Evolutionary conservation across 2,113 vertebrate genomes (phyloP).

Genomic region (Nasalis larvatus): DNA sequence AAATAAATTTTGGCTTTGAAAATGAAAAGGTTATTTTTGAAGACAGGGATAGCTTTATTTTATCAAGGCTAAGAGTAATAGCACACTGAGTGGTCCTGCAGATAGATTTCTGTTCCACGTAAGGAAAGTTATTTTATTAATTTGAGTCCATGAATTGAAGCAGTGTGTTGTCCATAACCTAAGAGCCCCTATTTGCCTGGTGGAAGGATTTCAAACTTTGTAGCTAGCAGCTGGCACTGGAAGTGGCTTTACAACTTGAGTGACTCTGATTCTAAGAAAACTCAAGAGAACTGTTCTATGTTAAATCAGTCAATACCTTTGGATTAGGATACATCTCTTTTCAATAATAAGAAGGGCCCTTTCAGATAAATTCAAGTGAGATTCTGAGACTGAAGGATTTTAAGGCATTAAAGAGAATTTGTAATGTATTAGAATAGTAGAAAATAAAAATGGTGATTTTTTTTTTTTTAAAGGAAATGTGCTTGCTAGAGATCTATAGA

Average conservation of each 20-base stretch:
- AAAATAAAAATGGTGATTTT: neutral
- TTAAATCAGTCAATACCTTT: neutral
- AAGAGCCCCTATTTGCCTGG: neutral
- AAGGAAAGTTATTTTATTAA: neutral
- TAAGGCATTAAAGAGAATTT: neutral
- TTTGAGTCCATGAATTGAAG: neutral
- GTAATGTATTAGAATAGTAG: neutral
- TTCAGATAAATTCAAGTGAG: neutral
- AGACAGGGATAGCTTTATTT: neutral
- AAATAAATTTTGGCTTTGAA: neutral
- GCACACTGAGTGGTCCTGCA: too few species aligned
- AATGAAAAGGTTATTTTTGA: neutral
- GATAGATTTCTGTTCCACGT: fast-evolving
- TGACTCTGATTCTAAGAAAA: neutral
- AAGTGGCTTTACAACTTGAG: neutral
- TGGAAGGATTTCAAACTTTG: neutral
- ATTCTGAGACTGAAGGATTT: neutral
- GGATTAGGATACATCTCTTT: neutral
- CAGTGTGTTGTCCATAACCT: neutral
- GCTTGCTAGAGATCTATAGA: neutral
- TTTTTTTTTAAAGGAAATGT: neutral
- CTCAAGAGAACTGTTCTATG: neutral
- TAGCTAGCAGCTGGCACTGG: too few species aligned
- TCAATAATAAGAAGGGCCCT: neutral
- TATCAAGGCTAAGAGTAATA: neutral